A percentile compares a stretch with the other conserved stretches of the same genome.
Conservation (phyloP, 2,113 vertebrate genomes). For the Lates calcarifer region DNA sequence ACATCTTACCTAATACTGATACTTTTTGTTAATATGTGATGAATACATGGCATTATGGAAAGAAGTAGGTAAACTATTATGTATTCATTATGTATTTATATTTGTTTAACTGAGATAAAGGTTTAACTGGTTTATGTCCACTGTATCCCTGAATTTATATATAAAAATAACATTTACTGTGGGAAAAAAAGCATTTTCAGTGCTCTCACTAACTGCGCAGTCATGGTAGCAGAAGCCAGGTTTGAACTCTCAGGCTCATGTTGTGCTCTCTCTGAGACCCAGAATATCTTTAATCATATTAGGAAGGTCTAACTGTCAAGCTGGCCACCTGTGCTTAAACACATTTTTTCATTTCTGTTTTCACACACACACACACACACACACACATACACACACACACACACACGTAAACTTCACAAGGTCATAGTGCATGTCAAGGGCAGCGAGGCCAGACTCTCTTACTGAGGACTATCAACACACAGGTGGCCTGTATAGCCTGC, state of each 20-base stretch:
- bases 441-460: slow-evolving; percentile 52
- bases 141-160: not conserved
- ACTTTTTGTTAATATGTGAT: not conserved
- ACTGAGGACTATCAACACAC: slow-evolving; percentile 71
- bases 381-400: slow-evolving; percentile 29
- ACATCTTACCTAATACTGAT: not conserved
- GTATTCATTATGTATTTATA: too few relatives aligned
- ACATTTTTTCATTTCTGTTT: slow-evolving; percentile 34
- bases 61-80: not conserved
- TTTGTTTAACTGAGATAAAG: not conserved
- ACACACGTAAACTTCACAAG: slow-evolving; percentile 55
- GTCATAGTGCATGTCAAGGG: slow-evolving; percentile 63
- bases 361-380: slow-evolving; percentile 31
- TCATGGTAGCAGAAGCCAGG: slow-evolving; percentile 6
- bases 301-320: slow-evolving; percentile 65
- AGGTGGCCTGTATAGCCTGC: slow-evolving; percentile 58
- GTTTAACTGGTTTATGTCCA: slow-evolving; percentile 6
- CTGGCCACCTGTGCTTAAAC: slow-evolving; percentile 65
- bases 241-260: slow-evolving; percentile 19
- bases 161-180: slow-evolving; percentile 14
- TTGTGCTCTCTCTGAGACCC: slow-evolving; percentile 27
- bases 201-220: slow-evolving; percentile 1
- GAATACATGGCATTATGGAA: not conserved
- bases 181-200: not conserved
- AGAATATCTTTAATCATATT: slow-evolving; percentile 61